phyloP scores from a whole-genome alignment of 2,888 invertebrate species.

The Suillia variegata region DNA sequence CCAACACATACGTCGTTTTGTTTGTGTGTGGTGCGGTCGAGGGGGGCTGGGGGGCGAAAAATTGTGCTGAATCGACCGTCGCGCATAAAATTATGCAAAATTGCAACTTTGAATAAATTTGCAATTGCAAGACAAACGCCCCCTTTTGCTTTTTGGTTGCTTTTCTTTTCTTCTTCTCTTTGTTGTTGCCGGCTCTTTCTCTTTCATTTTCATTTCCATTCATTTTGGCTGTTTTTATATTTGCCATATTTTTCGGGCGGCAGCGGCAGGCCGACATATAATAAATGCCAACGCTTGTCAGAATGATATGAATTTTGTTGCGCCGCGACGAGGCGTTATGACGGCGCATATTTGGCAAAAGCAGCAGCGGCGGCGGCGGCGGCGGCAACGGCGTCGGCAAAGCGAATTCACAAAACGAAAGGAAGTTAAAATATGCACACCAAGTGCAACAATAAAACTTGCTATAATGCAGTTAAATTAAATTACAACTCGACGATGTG shows the following conservation, averaged over 20 bases:
- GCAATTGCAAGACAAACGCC: slow-evolving; percentile 18
- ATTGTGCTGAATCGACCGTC: background rate
- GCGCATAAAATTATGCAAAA: background rate
- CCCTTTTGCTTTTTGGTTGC: too few species aligned
- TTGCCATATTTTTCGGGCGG: too few species aligned
- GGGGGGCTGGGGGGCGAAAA: background rate
- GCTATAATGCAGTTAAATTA: slow-evolving; percentile 17
- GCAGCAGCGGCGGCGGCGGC: background rate
- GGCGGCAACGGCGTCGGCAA: background rate
- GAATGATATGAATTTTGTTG: slow-evolving; percentile 11
- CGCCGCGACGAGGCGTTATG: background rate
- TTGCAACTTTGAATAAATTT: slow-evolving; percentile 28
- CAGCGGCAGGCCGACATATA: background rate
- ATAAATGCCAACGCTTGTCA: slow-evolving; percentile 12
- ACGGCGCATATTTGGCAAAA: background rate
- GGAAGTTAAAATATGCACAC: slow-evolving; percentile 14
- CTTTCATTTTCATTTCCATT: too few species aligned
- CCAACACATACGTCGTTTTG: too few species aligned
- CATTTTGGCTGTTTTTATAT: too few species aligned
- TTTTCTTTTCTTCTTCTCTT: too few species aligned
- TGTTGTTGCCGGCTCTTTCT: too few species aligned
- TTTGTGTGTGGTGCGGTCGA: too few species aligned
- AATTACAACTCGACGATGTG: too few species aligned
- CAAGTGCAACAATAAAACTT: slow-evolving; percentile 13
- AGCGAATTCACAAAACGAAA: too few species aligned